Conservation (phyloP, 2,113 vertebrate species). For the Lutjanus erythropterus region DNA sequence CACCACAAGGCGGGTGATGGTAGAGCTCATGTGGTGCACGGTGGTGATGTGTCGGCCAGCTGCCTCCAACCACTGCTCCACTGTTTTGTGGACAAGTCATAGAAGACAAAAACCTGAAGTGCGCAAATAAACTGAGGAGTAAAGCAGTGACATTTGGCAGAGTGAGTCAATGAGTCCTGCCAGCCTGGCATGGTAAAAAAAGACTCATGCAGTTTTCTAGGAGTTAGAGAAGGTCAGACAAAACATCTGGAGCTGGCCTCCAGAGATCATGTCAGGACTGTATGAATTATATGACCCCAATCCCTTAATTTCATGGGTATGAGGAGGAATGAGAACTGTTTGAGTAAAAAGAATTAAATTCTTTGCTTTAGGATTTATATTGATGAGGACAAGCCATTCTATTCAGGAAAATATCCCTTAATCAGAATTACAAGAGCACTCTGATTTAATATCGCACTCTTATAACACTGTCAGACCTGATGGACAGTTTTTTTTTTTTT, state of each 20-base stretch:
- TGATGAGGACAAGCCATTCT: background rate
- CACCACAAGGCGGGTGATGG: slow-evolving; percentile 52
- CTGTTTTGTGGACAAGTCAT: slow-evolving; percentile 29
- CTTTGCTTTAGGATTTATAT: background rate
- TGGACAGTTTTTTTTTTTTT: too few relatives aligned
- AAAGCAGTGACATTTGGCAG: slow-evolving; percentile 23
- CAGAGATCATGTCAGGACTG: slow-evolving; percentile 22
- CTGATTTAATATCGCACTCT: too few relatives aligned
- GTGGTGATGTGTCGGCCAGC: slow-evolving; percentile 50
- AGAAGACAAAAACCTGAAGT: slow-evolving; percentile 30
- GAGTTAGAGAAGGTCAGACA: slow-evolving; percentile 31
- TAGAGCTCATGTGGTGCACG: slow-evolving; percentile 33
- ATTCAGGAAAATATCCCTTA: background rate
- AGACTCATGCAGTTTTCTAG: slow-evolving; percentile 6
- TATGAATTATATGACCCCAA: background rate
- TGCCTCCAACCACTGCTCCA: slow-evolving; percentile 37
- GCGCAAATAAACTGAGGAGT: slow-evolving; percentile 23
- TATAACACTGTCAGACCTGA: too few relatives aligned
- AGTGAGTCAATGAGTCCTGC: slow-evolving; percentile 24
- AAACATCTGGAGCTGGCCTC: slow-evolving; percentile 57
- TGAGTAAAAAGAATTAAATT: too few relatives aligned
- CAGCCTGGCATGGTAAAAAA: slow-evolving; percentile 38
- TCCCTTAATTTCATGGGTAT: background rate
- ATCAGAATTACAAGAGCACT: too few relatives aligned
- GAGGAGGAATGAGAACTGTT: background rate